Evolutionary conservation across 2,797 vertebrate species (phyloP), one percentile per base, ranked within the genome.

Genomic region (Crocidura indochinensis): DNA sequence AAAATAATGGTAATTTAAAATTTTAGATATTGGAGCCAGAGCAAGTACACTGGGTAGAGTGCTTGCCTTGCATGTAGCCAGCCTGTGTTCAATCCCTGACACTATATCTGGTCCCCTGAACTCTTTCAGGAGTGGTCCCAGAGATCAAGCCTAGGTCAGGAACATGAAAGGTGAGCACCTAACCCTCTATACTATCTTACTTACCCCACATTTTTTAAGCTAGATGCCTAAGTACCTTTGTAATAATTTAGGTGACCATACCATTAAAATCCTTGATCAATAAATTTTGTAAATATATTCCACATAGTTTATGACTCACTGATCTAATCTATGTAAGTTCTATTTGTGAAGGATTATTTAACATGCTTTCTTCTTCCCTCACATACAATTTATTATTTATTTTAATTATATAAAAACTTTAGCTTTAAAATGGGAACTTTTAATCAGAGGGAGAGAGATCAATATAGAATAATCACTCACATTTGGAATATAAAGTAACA

Each of bases 291-390:
- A 95, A 84, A 72, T 74, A 8, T 65, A 46, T 46, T 22, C 38
- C 49, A 67, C 15, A 12, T 87, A 53, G 24, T 65, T 76, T 79
- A 87, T 67, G 60, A 20, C 68, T 80, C 24, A 83, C 65, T 86
- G 51, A 27, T 76, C 64, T 92, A 62, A 86, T 85, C 27, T 83
- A 20, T 72, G 29, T 1, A 68, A 75, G 38, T 64, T 92, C 22
- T 90, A 62, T 93, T 90, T 94, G 71, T 93, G 53, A 78, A 84
- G 93, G 29, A 2, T 75, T 51, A 56, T 78, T 93, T 88, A 71
- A 29, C 8, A 24, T 71, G 10, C 72, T 78, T 87, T 12, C n/a
- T 62, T 86, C 38, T 78, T 26, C 51, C 71, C 69, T 64, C 20
- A 31, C 11, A 62, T 75, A 87, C 84, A 64, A 60, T 9, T n/a